Conservation (phyloP, 2,797 vertebrate species). For the Alfaro cultratus region DNA sequence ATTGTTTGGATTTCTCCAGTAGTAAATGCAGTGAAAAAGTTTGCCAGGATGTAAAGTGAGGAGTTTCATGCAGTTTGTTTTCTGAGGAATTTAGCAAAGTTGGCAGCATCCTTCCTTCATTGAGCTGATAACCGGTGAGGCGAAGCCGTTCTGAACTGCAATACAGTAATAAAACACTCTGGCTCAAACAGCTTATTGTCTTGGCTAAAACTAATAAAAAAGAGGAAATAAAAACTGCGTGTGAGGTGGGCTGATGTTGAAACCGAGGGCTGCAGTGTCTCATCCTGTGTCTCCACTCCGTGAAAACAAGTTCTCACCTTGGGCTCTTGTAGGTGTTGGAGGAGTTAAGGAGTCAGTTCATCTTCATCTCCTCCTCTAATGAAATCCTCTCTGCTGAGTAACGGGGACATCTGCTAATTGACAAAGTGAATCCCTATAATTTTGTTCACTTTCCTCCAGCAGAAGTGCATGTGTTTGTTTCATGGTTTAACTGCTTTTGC, state of each 20-base stretch:
- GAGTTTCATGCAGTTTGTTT: neutral
- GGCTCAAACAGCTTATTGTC: neutral
- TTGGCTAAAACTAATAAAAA: slow-evolving; percentile 1
- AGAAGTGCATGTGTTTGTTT: slow-evolving; percentile 32
- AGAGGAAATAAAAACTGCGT: slow-evolving; percentile 11
- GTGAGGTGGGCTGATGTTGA: slow-evolving; percentile 16
- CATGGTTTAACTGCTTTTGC: slow-evolving; percentile 32
- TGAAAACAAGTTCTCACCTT: slow-evolving; percentile 42
- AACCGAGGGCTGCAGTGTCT: slow-evolving; percentile 19
- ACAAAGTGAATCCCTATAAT: slow-evolving; percentile 47
- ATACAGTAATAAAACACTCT: neutral
- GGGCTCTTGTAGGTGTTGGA: slow-evolving; percentile 20
- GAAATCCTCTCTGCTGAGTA: slow-evolving; percentile 48
- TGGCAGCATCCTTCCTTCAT: neutral
- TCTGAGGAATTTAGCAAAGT: neutral
- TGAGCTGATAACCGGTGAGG: slow-evolving; percentile 4
- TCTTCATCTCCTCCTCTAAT: slow-evolving; percentile 44
- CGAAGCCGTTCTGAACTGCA: neutral
- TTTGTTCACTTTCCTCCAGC: slow-evolving; percentile 35
- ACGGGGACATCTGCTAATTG: slow-evolving; percentile 70
- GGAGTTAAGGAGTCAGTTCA: slow-evolving; percentile 36
- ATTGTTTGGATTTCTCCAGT: neutral
- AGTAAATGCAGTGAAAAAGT: neutral
- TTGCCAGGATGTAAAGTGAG: neutral
- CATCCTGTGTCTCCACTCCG: slow-evolving; percentile 47